Evolutionary conservation across 2,888 invertebrate genomes (phyloP), one percentile per base, ranked within the genome.

Genomic region (Macrophya annulata): DNA sequence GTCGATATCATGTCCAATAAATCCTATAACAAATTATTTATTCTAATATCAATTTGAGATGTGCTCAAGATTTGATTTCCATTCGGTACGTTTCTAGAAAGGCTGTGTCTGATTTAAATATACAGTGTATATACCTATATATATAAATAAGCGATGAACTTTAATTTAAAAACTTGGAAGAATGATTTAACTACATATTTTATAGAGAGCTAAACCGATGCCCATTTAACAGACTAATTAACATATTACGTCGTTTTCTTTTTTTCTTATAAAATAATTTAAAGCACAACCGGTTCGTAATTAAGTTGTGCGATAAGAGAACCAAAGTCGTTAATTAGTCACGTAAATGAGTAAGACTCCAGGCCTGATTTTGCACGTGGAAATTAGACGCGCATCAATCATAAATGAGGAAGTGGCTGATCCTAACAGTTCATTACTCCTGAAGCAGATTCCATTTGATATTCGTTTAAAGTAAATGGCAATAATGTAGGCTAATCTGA

Each of bases 221-320:
- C n/a, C n/a, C 55, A 55, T n/a, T n/a, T 17, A 55, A 17, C 6
- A n/a, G 55, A 55, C n/a, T 6, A n/a, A 55, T n/a, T 55, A 5
- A 17, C 51, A 55, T n/a, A 55, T 55, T 55, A 55, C n/a, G 8
- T 55, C 55, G 31, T 31, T 55, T n/a, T n/a, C 8, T n/a, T 55
- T n/a, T 55, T 55, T n/a, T 55, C n/a, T 17, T 55, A n/a, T n/a
- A 8, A n/a, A 55, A 8, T 55, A 55, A 55, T 55, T 55, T 55
- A n/a, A 55, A 55, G n/a, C 55, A 55, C n/a, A 55, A 55, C 55
- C 55, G 55, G 55, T 55, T n/a, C n/a, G 55, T n/a, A 55, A n/a
- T 55, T 8, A 55, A n/a, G n/a, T 55, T 55, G 55, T n/a, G 6
- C 55, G 55, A n/a, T 55, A 55, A 55, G 6, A 55, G 6, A n/a